These are phyloP conservation scores for Macropis europaea DNA, from an alignment of 2,888 invertebrate genomes.

Conservation along the genomic window DNA sequence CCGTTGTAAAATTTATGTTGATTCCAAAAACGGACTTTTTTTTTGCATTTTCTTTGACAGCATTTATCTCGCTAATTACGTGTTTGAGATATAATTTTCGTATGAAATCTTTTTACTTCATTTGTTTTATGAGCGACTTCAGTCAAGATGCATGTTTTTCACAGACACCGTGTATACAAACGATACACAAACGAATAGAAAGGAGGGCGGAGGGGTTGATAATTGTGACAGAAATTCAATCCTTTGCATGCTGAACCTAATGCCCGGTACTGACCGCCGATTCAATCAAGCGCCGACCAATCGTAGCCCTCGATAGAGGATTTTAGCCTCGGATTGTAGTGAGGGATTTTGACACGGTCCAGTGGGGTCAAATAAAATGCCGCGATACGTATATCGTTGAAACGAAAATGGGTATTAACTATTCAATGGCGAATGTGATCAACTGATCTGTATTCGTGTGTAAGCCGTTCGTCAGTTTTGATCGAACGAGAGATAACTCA, in stretches of 20 bases:
- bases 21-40: no score
- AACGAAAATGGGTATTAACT: constrained; percentile 61
- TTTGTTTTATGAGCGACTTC: no score
- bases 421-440: constrained; percentile 46
- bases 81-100: no score
- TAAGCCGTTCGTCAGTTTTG: constrained; percentile 45
- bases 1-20: no score
- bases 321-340: constrained; percentile 57
- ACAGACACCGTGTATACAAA: constrained; percentile 2
- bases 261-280: constrained; percentile 69
- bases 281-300: constrained; percentile 71
- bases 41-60: no score
- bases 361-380: constrained; percentile 60
- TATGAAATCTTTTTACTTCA: no score
- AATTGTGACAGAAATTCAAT: constrained; percentile 72
- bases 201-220: constrained; percentile 50
- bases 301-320: constrained; percentile 59
- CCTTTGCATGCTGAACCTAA: constrained; percentile 70
- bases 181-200: constrained; percentile 21
- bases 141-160: no score
- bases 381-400: constrained; percentile 40
- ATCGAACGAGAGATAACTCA: constrained; percentile 16
- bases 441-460: constrained; percentile 42
- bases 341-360: constrained; percentile 59
- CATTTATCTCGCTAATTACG: no score